Base-by-base conservation (phyloP, 37 sponge, comb jelly and placozoan genomes). In the Cliona cf. orientalis region DNA sequence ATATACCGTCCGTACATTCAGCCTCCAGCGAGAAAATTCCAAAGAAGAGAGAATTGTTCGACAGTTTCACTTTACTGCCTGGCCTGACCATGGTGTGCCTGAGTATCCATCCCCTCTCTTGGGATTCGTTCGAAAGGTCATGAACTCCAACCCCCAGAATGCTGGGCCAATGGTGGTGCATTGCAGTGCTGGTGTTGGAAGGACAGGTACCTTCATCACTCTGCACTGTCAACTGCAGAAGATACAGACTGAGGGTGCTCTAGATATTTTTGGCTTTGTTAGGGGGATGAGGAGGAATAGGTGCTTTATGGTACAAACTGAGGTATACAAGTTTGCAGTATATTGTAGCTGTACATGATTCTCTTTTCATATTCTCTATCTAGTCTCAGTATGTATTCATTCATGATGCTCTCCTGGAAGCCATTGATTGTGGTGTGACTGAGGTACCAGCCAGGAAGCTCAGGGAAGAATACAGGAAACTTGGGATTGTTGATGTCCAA, bases 21-120 rank as follows among this genome's bases (percentile, higher is more conserved):
- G 87, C 40, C 76, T 94, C 41, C 69, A 76, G 22, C 5, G 62
- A 38, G 76, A 77, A 2, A 71, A 69, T 38, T 83, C 60, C 43
- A 64, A 76, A 21, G 90, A 87, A 36, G 90, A 92, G 72, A 66
- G 92, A 39, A 87, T 87, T 41, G 81, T 96, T 21, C 49, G 76
- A 34, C 94, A 93, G 76, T 96, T 85, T 76, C 97, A 96, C 80
- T 93, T 84, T 73, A 87, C 80, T 21, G 84, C 84, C 33, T 98
- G 99, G 99, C 99, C 96, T 25, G 96, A 98, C 64, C 94, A 93
- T 38, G 99, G 99, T 0, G 96, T 98, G n/a, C 99, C 99, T 28
- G 80, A 89, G 61, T 88, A 87, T 72, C 86, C 89, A 66, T 87
- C 94, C 11, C 83, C 92, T 12, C 82, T 98, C 31, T 75, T 98